Percentiles rank a stretch among this genome's conserved stretches.
Evolutionary conservation across 92 coral and sea anemone species (phyloP).

Genomic region (Palythoa heliodiscus): DNA sequence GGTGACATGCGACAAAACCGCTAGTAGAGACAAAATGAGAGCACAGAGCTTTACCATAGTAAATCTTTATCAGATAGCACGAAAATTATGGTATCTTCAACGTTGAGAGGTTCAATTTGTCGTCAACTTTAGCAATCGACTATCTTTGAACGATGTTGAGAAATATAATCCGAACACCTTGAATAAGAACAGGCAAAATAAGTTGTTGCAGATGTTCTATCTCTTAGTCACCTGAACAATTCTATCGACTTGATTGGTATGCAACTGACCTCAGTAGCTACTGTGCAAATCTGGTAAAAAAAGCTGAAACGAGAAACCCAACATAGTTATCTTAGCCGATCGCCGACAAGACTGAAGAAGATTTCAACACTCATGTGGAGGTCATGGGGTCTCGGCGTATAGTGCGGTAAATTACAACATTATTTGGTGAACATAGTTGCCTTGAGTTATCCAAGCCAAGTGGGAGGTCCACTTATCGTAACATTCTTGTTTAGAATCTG

Average conservation of each 20-base stretch:
- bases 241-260: neutral
- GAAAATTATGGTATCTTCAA: conserved; percentile 28
- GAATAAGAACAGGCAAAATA: neutral
- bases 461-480: conserved; percentile 26
- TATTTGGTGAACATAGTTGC: neutral
- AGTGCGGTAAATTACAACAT: conserved; percentile 6
- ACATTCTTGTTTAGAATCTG: neutral
- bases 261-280: conserved; percentile 25
- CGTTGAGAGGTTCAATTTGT: conserved; percentile 21
- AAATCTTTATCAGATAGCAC: conserved; percentile 38
- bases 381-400: conserved; percentile 16
- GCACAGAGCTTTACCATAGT: conserved; percentile 14
- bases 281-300: conserved; percentile 18
- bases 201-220: neutral
- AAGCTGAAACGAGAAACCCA: conserved; percentile 38
- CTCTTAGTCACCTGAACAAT: neutral
- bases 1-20: neutral
- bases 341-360: conserved; percentile 12
- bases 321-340: conserved; percentile 21
- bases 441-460: neutral
- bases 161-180: neutral
- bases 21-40: conserved; percentile 4
- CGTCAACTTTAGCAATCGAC: conserved; percentile 20
- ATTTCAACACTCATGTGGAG: conserved; percentile 46
- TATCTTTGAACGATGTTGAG: neutral